Conservation (phyloP, 1,140 invertebrate species). For the Metaphire vulgaris region DNA sequence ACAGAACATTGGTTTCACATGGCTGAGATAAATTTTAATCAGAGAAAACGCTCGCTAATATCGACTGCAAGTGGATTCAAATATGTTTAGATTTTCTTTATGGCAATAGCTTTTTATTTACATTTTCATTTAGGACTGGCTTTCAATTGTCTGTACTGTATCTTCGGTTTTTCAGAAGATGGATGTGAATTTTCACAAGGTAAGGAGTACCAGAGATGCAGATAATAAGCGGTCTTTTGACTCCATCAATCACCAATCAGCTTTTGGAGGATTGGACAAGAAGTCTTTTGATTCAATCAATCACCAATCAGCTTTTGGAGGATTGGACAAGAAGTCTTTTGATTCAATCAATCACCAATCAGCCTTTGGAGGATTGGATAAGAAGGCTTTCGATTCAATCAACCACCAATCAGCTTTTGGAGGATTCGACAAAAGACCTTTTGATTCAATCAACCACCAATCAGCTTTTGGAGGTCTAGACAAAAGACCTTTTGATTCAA, state of each 20-base stretch:
- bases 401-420: constrained; percentile 28
- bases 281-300: constrained; percentile 12
- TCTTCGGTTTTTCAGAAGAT: background rate
- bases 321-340: constrained; percentile 17
- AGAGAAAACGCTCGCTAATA: background rate
- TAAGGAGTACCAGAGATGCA: background rate
- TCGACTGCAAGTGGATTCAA: background rate
- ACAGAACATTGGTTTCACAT: background rate
- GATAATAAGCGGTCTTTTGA: constrained; percentile 6
- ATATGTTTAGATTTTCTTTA: too few species aligned
- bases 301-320: constrained; percentile 12
- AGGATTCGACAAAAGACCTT: constrained; percentile 12
- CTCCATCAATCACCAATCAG: constrained; percentile 8
- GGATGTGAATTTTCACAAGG: background rate
- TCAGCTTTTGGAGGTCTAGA: constrained; percentile 23
- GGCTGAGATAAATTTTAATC: background rate
- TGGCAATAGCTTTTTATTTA: too few species aligned
- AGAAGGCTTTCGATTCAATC: constrained; percentile 26
- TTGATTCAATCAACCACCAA: constrained; percentile 7
- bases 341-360: constrained; percentile 14
- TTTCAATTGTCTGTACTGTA: background rate
- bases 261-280: constrained; percentile 12
- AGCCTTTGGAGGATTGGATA: constrained; percentile 20
- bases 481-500: constrained; percentile 24
- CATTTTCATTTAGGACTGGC: too few species aligned